Evolutionary conservation across 2,113 vertebrate genomes (phyloP).

Genomic region (Ivindomyrus marchei): DNA sequence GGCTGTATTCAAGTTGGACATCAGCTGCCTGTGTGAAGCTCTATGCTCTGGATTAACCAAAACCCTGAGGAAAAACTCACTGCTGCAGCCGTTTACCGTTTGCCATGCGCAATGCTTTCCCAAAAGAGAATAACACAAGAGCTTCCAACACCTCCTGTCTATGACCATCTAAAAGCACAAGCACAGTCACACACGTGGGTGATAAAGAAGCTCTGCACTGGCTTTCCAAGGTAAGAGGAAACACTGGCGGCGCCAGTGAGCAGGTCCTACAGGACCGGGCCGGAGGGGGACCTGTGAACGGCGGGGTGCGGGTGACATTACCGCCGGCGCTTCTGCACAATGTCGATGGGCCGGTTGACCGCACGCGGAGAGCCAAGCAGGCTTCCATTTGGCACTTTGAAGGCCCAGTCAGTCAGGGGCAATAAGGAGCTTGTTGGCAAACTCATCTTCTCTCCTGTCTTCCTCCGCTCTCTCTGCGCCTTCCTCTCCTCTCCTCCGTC

Average conservation of each 20-base stretch:
- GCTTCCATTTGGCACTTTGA: conserved; percentile 50
- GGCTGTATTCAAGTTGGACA: background rate
- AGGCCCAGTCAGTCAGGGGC: conserved; percentile 46
- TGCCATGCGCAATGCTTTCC: background rate
- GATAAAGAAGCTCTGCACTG: background rate
- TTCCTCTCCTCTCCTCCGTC: conserved; percentile 17
- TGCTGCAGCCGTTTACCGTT: background rate
- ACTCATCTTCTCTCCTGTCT: conserved; percentile 50
- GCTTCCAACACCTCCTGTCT: background rate
- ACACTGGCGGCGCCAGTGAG: background rate
- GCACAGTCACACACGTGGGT: background rate
- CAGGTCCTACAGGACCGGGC: background rate
- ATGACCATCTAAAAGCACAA: background rate
- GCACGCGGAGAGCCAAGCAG: conserved; percentile 61
- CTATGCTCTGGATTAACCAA: background rate
- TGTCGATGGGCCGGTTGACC: conserved; percentile 69
- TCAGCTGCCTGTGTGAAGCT: background rate
- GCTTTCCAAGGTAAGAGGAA: background rate
- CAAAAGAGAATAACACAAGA: background rate
- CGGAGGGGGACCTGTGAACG: background rate
- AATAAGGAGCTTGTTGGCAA: conserved; percentile 57
- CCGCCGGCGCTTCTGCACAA: conserved; percentile 65
- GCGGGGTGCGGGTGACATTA: conserved; percentile 41
- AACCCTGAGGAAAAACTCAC: background rate
- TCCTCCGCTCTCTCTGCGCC: background rate